Conservation (phyloP, 2,888 invertebrate species). For the Flexamia atlantica region DNA sequence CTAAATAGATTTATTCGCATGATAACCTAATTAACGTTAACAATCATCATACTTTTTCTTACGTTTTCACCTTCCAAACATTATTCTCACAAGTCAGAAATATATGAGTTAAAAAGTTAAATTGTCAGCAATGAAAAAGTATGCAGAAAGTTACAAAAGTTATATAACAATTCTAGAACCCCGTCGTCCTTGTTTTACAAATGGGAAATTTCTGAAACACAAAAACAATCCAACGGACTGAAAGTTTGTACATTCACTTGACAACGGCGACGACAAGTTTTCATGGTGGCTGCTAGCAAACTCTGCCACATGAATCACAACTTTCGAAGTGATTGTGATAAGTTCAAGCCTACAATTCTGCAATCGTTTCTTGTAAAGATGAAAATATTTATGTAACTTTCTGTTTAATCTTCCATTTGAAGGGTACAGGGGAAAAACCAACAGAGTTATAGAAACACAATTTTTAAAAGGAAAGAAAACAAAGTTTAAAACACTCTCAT, state of each 20-base stretch:
- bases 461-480: too few species aligned
- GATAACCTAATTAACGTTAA: too few species aligned
- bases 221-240: constrained; percentile 23
- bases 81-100: too few species aligned
- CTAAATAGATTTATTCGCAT: too few species aligned
- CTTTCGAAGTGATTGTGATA: not conserved
- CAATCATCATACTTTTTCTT: too few species aligned
- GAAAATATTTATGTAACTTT: constrained; percentile 8
- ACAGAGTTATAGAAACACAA: too few species aligned
- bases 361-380: not conserved
- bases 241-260: constrained; percentile 23
- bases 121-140: not conserved
- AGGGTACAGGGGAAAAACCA: too few species aligned
- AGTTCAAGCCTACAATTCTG: constrained; percentile 4
- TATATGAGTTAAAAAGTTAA: not conserved
- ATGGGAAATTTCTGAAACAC: constrained; percentile 20
- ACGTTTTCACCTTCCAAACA: too few species aligned
- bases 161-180: constrained; percentile 11
- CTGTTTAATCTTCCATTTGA: too few species aligned
- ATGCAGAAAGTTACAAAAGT: constrained; percentile 5
- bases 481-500: too few species aligned
- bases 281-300: constrained; percentile 5
- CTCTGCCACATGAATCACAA: constrained; percentile 7
- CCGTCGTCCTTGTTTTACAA: constrained; percentile 12
- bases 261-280: constrained; percentile 20